Conservation (phyloP, 2,888 invertebrate species). For the Coelinius sp. region DNA sequence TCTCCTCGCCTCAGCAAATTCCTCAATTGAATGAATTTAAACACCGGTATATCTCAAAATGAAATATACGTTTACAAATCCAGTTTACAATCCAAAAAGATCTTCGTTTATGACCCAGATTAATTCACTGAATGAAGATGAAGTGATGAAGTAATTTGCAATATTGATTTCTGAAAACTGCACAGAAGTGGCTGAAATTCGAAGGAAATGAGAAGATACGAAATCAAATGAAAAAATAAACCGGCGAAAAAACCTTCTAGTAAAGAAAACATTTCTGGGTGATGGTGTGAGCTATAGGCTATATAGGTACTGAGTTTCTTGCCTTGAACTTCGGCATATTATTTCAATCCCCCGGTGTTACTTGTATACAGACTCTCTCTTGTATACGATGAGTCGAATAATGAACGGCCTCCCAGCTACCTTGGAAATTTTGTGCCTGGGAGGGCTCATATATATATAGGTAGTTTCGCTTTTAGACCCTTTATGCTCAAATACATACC, state of each 20-base stretch:
- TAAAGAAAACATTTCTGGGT: constrained; percentile 29
- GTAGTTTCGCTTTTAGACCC: constrained; percentile 21
- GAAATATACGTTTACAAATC: background rate
- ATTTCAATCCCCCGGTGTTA: constrained; percentile 32
- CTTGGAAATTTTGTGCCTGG: constrained; percentile 29
- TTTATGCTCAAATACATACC: constrained; percentile 32
- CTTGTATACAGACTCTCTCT: background rate
- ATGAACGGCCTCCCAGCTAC: constrained; percentile 33
- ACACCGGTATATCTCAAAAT: constrained; percentile 3
- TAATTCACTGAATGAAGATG: background rate
- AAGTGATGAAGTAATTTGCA: background rate
- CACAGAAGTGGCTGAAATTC: background rate
- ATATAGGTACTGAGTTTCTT: constrained; percentile 20
- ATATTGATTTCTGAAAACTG: too few relatives aligned
- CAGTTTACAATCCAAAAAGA: background rate
- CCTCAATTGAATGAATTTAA: constrained; percentile 7
- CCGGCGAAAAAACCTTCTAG: background rate
- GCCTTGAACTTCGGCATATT: constrained; percentile 36
- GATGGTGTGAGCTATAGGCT: background rate
- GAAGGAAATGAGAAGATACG: constrained; percentile 22
- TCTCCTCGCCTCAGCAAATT: constrained; percentile 16
- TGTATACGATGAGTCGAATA: constrained; percentile 27
- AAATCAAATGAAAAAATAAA: constrained; percentile 27
- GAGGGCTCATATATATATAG: constrained; percentile 19
- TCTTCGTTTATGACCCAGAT: background rate